These are phyloP conservation scores for Pomacea maculata DNA, from an alignment of 1,140 invertebrate species.

Conservation along the genomic window DNA sequence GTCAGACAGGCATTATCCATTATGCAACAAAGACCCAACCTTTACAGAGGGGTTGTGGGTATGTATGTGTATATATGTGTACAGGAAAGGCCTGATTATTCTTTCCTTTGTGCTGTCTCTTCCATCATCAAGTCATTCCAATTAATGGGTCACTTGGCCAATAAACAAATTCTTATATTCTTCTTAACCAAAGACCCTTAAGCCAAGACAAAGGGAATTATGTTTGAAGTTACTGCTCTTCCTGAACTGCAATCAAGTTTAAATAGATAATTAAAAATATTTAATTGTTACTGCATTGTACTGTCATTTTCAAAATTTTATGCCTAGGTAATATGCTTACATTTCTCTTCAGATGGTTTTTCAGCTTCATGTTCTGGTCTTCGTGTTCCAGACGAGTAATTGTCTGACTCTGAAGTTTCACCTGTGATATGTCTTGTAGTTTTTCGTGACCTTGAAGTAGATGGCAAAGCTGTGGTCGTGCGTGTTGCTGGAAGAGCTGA, in stretches of 20 bases:
- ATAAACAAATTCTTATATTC: too few species aligned
- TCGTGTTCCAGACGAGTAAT: neutral
- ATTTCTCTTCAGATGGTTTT: neutral
- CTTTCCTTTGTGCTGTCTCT: too few species aligned
- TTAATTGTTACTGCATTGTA: neutral
- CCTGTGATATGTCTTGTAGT: constrained; percentile 45
- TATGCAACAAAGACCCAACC: too few species aligned
- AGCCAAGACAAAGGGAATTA: too few species aligned
- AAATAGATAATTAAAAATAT: constrained; percentile 1
- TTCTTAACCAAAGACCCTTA: too few species aligned
- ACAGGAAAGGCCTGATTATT: too few species aligned
- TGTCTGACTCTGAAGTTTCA: constrained; percentile 10
- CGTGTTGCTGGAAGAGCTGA: constrained; percentile 18
- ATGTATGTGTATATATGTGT: too few species aligned
- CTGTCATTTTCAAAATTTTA: neutral
- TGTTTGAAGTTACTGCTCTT: neutral
- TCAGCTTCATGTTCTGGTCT: constrained; percentile 3
- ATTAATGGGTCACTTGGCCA: too few species aligned
- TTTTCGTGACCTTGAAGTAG: constrained; percentile 40
- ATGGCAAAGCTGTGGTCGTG: constrained; percentile 32
- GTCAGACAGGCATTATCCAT: too few species aligned
- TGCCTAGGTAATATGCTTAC: neutral
- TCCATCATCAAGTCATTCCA: too few species aligned
- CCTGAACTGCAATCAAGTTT: neutral
- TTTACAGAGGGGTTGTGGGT: too few species aligned